phyloP scores from a whole-genome alignment of 2,888 invertebrate genomes.

The Willowsia nigromaculata region DNA sequence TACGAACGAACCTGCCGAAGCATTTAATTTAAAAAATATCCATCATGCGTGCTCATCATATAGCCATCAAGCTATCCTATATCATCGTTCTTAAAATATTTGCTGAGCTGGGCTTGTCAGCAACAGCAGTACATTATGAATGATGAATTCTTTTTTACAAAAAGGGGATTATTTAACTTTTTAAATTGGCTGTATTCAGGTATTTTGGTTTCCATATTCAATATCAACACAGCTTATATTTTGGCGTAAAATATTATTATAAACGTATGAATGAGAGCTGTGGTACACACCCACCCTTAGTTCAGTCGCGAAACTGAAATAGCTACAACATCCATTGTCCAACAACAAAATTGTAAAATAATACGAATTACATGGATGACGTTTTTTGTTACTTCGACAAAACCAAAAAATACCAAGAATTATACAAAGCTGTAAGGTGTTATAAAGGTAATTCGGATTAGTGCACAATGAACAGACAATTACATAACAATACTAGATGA shows the following conservation, averaged over 20 bases:
- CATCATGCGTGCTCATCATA: neutral
- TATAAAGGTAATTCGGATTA: no score
- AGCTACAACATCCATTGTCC: neutral
- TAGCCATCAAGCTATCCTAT: neutral
- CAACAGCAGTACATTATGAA: neutral
- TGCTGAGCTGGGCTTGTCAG: neutral
- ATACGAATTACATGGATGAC: neutral
- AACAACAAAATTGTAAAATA: neutral
- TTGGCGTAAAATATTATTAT: no score
- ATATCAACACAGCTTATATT: no score
- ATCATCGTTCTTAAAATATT: constrained; percentile 16
- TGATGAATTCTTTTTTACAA: constrained; percentile 5
- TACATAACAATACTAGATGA: no score
- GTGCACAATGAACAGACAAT: no score
- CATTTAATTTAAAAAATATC: constrained; percentile 39
- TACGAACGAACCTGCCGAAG: constrained; percentile 10
- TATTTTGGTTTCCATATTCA: no score
- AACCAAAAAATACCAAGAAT: neutral
- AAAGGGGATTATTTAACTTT: neutral
- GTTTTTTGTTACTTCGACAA: neutral
- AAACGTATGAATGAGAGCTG: no score
- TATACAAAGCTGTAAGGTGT: neutral
- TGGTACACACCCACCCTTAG: no score
- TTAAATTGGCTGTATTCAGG: no score
- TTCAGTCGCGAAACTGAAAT: no score